These are phyloP conservation scores for Luffia ferchaultella DNA, from an alignment of 2,888 invertebrate species.

Conservation along the genomic window DNA sequence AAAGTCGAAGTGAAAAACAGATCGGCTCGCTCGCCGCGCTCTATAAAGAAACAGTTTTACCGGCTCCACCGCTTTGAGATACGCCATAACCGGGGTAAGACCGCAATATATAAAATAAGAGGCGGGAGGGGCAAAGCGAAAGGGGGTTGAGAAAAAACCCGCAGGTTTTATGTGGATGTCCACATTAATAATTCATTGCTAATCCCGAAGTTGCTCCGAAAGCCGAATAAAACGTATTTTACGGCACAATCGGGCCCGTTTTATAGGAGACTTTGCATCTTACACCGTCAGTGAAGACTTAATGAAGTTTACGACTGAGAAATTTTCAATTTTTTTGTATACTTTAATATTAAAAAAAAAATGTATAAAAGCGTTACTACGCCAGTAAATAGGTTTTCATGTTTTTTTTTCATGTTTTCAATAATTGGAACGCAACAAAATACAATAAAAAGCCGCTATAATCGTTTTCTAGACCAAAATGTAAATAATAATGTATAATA, in stretches of 20 bases:
- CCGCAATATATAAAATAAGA: not conserved
- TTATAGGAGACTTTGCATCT: conserved; percentile 18
- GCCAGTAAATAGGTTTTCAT: no score
- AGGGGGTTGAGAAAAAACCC: conserved; percentile 2
- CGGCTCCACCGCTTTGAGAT: not conserved
- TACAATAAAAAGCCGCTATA: no score
- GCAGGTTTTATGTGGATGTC: conserved; percentile 7
- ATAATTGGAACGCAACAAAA: no score
- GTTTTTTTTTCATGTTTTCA: no score
- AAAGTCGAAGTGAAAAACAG: not conserved
- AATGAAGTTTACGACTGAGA: conserved; percentile 4
- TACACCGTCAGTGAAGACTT: conserved; percentile 1
- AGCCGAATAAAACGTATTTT: conserved; percentile 34
- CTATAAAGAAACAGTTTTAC: not conserved
- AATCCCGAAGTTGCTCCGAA: conserved; percentile 1
- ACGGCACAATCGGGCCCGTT: conserved; percentile 41
- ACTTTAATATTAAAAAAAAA: no score
- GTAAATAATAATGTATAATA: no score
- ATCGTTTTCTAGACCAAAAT: no score
- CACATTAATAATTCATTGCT: conserved; percentile 8
- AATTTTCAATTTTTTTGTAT: not conserved
- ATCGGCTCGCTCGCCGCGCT: not conserved
- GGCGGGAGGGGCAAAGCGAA: not conserved
- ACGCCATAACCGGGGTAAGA: not conserved
- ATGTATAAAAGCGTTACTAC: no score